Evolutionary conservation across 2,888 invertebrate genomes (phyloP).

Genomic region (Nemotelus nigrinus): DNA sequence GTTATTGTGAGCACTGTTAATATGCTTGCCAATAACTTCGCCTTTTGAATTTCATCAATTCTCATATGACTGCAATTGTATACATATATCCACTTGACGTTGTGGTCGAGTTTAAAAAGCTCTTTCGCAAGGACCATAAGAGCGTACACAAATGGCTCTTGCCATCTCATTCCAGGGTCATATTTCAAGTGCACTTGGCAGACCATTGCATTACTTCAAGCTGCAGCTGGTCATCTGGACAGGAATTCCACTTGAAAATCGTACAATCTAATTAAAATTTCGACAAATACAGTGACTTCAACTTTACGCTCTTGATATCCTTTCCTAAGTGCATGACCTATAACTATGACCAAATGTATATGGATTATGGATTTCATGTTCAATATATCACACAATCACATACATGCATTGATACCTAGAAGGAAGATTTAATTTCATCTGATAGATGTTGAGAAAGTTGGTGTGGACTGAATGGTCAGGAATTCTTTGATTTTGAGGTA

Average conservation of each 20-base stretch:
- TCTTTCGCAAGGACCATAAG: not conserved
- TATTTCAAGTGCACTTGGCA: conserved; percentile 13
- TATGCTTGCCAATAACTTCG: not conserved
- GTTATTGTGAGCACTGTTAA: too few relatives aligned
- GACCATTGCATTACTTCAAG: conserved; percentile 16
- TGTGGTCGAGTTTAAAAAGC: conserved; percentile 6
- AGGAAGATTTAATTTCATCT: too few relatives aligned
- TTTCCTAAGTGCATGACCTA: too few relatives aligned
- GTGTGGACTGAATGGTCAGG: too few relatives aligned
- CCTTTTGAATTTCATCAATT: conserved; percentile 17
- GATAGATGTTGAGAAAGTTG: too few relatives aligned
- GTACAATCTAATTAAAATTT: conserved; percentile 27
- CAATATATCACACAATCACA: too few relatives aligned
- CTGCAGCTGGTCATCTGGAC: not conserved
- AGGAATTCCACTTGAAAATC: conserved; percentile 17
- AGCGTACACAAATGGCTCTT: not conserved
- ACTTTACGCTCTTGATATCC: not conserved
- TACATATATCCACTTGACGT: not conserved
- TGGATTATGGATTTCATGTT: too few relatives aligned
- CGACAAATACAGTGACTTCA: conserved; percentile 12
- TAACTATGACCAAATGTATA: too few relatives aligned
- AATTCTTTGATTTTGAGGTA: too few relatives aligned
- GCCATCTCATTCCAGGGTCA: not conserved
- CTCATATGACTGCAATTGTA: not conserved
- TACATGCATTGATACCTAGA: too few relatives aligned